phyloP scores from a whole-genome alignment of 2,888 invertebrate genomes.

The Leptopilina drosophilae region DNA sequence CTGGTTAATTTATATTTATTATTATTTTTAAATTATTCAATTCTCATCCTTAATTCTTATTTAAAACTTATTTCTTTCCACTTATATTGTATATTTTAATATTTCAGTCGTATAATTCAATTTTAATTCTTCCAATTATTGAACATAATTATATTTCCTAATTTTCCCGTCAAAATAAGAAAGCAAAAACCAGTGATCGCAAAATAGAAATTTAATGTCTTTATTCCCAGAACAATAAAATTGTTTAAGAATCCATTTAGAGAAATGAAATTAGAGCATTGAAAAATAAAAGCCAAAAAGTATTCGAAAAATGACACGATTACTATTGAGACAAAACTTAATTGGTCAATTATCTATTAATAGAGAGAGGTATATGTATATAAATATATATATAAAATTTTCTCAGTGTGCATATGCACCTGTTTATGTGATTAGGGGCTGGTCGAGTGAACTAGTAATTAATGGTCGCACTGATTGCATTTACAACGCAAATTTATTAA shows the following conservation, averaged over 20 bases:
- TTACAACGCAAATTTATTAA: background rate
- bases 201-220: background rate
- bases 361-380: too few relatives aligned
- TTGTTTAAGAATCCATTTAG: background rate
- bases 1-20: too few relatives aligned
- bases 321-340: background rate
- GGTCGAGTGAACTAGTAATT: conserved; percentile 20
- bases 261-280: background rate
- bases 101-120: too few relatives aligned
- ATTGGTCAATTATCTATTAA: background rate
- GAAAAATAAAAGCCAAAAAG: background rate
- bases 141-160: too few relatives aligned
- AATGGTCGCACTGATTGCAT: conserved; percentile 19
- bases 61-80: too few relatives aligned
- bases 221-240: background rate
- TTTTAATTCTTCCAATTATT: too few relatives aligned
- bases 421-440: conserved; percentile 1
- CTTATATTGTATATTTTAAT: too few relatives aligned
- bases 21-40: too few relatives aligned
- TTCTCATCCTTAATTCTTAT: too few relatives aligned
- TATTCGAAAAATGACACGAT: background rate
- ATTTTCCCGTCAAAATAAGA: too few relatives aligned
- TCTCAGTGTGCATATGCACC: background rate
- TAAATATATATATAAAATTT: background rate
- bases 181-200: too few relatives aligned